These are phyloP conservation scores for Drosophila pseudoobscura DNA, from an alignment of 1,140 invertebrate species.

Conservation along the genomic window DNA sequence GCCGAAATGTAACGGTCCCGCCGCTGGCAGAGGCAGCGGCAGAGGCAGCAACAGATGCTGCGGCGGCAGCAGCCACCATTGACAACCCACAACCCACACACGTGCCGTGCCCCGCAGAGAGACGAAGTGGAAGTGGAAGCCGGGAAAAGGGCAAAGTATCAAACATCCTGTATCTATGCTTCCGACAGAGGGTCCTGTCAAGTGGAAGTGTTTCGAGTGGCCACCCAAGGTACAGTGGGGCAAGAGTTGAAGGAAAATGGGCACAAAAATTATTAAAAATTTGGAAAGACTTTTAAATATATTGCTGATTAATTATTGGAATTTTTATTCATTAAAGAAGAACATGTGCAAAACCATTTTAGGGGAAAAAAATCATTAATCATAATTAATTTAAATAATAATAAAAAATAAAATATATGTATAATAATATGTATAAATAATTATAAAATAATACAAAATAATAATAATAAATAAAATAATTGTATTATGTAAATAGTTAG, in stretches of 20 bases:
- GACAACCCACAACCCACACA: conserved; percentile 46
- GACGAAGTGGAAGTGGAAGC: conserved; percentile 6
- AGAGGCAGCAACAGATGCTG: neutral
- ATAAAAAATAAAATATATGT: too few species aligned
- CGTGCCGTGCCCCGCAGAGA: conserved; percentile 21
- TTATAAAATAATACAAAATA: too few species aligned
- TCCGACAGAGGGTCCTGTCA: conserved; percentile 5
- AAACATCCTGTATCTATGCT: conserved; percentile 24
- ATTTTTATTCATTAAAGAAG: neutral
- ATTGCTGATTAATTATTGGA: neutral
- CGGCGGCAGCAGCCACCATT: neutral
- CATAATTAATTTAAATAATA: too few species aligned
- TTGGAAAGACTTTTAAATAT: too few species aligned
- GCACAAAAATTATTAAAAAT: too few species aligned
- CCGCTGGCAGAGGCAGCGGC: conserved; percentile 25
- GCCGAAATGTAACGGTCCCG: conserved; percentile 8
- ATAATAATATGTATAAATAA: too few species aligned
- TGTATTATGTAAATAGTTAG: too few species aligned
- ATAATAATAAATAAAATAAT: too few species aligned
- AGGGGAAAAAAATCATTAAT: too few species aligned
- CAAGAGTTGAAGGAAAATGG: neutral
- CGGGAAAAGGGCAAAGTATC: conserved; percentile 69
- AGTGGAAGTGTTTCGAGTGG: conserved; percentile 44
- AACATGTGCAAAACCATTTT: neutral
- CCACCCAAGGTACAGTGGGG: conserved; percentile 4